Percentiles rank a stretch among this genome's conserved stretches.
These are phyloP conservation scores for Machaerirhynchus nigripectus DNA, from an alignment of 2,113 vertebrate genomes.

Conservation along the genomic window DNA sequence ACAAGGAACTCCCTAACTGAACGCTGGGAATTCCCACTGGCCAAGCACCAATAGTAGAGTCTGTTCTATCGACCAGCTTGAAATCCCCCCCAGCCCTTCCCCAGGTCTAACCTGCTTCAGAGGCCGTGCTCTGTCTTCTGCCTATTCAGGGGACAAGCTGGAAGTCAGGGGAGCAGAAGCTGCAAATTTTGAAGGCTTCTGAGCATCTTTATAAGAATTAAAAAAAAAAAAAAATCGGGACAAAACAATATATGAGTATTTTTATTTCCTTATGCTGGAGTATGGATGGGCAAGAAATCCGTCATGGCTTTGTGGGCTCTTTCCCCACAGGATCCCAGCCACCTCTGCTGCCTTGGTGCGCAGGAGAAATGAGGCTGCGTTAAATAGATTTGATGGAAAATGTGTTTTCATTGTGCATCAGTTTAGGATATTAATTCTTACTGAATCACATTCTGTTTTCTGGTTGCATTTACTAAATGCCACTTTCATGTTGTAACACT, in stretches of 20 bases:
- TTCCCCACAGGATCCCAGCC: neutral
- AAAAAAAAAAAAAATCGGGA: neutral
- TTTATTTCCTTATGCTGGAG: neutral
- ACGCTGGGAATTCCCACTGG: neutral
- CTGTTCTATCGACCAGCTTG: accelerated
- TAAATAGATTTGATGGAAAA: neutral
- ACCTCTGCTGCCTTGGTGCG: neutral
- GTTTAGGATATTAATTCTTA: neutral
- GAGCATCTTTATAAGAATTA: neutral
- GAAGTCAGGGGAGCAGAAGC: neutral
- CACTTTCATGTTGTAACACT: neutral
- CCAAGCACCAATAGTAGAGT: neutral
- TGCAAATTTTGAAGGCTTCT: neutral
- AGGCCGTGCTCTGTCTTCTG: neutral
- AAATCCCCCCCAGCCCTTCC: neutral
- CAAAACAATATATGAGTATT: neutral
- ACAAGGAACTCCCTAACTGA: neutral
- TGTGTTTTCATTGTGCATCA: neutral
- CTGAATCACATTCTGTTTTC: neutral
- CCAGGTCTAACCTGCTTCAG: neutral
- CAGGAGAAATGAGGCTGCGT: neutral
- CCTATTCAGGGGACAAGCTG: neutral
- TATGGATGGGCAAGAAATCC: neutral
- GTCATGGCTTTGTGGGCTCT: neutral
- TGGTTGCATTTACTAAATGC: neutral